Evolutionary conservation across 2,797 vertebrate species (phyloP), one percentile per base, ranked within the genome.

Genomic region (Siniperca obscura): DNA sequence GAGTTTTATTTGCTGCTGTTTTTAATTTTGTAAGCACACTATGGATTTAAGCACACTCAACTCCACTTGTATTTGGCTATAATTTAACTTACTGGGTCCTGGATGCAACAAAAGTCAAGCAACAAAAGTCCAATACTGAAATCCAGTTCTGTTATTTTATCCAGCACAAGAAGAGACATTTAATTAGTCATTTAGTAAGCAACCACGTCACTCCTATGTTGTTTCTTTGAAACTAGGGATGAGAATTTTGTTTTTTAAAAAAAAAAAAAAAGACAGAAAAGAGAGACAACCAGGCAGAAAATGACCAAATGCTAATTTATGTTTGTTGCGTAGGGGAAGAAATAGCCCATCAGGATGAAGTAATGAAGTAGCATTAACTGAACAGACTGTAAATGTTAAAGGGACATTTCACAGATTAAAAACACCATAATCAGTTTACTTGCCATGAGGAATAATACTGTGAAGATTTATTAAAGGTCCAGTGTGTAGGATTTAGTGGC

Each of bases 81-180:
- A 36, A 27, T 38, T 19, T 61, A 40, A 17, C 50, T 30, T 3
- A 22, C 46, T 5, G 11, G 5, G 10, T 7, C 25, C 62, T 57
- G 52, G 27, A n/a, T 56, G 42, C 74, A 30, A 67, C 53, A 9
- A 56, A 68, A 14, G 30, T 36, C 48, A 34, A 67, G 27, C 22
- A 16, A 36, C 44, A 76, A 21, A 21, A 13, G 11, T 55, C 48
- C 11, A 16, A 30, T 17, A 36, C 4, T 46, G 27, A 67, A 19
- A 30, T 66, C 50, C 25, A 16, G 7, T 48, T 59, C n/a, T 70
- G 55, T 30, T 61, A 11, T 55, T 78, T 61, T 61, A 60, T 69
- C 42, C 25, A 69, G 65, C 46, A 40, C 36, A 60, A 16, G n/a
- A 34, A 16, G 65, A 53, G 44, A 40, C 65, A 25, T 40, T 66